phyloP scores from a whole-genome alignment of 2,797 vertebrate genomes.

The Acanthopagrus latus region DNA sequence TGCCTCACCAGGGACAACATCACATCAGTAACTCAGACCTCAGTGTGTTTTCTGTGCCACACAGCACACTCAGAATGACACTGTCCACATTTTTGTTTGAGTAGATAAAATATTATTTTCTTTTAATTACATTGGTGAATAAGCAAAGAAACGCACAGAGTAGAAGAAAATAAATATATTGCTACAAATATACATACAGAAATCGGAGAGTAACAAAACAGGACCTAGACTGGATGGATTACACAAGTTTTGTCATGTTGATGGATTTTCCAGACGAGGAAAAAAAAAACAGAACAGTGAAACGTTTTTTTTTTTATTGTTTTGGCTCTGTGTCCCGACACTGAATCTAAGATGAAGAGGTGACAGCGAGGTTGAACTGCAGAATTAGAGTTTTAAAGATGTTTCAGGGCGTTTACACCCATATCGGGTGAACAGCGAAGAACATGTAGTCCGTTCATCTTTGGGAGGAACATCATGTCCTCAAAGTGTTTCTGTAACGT shows the following conservation, averaged over 20 bases:
- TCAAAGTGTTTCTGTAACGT: not conserved
- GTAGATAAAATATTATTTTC: not conserved
- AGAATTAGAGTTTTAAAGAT: not conserved
- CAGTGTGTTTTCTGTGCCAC: not conserved
- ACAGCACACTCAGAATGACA: not conserved
- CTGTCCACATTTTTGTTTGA: not conserved
- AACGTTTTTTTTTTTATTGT: slow-evolving; percentile 7
- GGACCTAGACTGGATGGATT: slow-evolving; percentile 11
- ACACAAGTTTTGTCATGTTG: slow-evolving; percentile 2
- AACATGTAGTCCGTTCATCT: no score
- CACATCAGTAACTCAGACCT: not conserved
- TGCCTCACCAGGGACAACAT: not conserved
- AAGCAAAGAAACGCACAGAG: not conserved
- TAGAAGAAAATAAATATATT: slow-evolving; percentile 18
- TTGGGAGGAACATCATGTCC: not conserved
- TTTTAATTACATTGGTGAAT: slow-evolving; percentile 16
- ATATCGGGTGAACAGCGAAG: not conserved
- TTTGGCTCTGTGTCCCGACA: slow-evolving; percentile 19
- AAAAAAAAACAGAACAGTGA: not conserved
- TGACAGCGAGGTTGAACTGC: not conserved
- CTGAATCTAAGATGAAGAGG: not conserved
- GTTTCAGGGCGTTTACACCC: not conserved
- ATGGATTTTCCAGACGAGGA: slow-evolving; percentile 35
- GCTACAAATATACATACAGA: slow-evolving; percentile 3
- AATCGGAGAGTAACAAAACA: not conserved